Evolutionary conservation across 2,113 vertebrate genomes (phyloP), one percentile per base, ranked within the genome.

Genomic region (Gymnorhina tibicen): DNA sequence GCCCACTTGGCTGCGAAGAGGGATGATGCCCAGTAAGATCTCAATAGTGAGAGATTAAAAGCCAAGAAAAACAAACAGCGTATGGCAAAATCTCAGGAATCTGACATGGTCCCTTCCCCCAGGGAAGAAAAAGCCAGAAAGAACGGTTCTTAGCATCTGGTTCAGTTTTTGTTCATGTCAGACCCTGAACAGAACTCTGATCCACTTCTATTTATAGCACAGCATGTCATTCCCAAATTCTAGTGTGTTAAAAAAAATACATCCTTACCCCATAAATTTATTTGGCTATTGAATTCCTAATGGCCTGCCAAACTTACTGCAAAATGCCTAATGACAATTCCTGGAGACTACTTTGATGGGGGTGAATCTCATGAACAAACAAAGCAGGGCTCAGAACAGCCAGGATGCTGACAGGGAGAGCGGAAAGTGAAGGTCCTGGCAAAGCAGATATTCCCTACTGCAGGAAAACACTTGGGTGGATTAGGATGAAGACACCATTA

Each of bases 81-180:
- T 58, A 94, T 92, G 95, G 95, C 96, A 96, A 85, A 93, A 73
- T 69, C 88, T 94, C 96, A 96, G 83, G 96, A 95, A 96, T 96
- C 94, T 89, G 92, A 91, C 96, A 82, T 17, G 37, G 83, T 91
- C 77, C 83, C 91, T 89, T 91, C 86, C 96, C 68, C 76, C 86
- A 93, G 69, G 49, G 68, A 93, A 87, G 60, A 81, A 93, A 96
- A 94, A 83, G 58, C 52, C 86, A 94, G 91, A 86, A 89, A 95
- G 86, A 89, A 52, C 95, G 78, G 84, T 84, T 93, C 87, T 95
- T 80, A 92, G 95, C 96, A 97, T 96, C 96, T 97, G 95, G 92
- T 97, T 96, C 93, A 91, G 89, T 90, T 96, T 97, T 97, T 35
- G 69, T 50, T 93, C 86, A 24, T 85, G 91, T 76, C 88, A 96